Evolutionary conservation across 2,888 invertebrate genomes (phyloP).

Genomic region (Ellobium chinense): DNA sequence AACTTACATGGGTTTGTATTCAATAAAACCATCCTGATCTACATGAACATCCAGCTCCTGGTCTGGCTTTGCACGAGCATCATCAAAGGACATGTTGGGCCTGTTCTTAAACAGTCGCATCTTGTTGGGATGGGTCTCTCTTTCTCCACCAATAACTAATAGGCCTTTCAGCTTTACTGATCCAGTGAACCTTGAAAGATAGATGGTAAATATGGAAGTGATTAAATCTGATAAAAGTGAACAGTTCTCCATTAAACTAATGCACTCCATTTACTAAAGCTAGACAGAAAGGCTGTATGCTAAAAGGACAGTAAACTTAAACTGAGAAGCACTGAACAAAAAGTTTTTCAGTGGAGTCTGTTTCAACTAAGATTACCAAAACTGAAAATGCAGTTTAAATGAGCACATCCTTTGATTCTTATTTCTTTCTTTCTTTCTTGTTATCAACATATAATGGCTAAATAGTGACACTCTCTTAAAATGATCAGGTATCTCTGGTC

Average conservation of each 20-base stretch:
- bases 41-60: slow-evolving; percentile 93
- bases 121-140: slow-evolving; percentile 90
- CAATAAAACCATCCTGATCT: slow-evolving; percentile 88
- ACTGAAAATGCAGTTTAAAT: no score
- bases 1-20: slow-evolving; percentile 93
- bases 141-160: slow-evolving; percentile 93
- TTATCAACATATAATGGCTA: no score
- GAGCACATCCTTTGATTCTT: no score
- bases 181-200: slow-evolving; percentile 88
- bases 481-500: no score
- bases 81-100: slow-evolving; percentile 96
- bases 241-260: not conserved
- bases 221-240: not conserved
- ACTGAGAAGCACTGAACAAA: no score
- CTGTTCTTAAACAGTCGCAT: slow-evolving; percentile 96
- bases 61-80: slow-evolving; percentile 84
- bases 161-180: slow-evolving; percentile 97
- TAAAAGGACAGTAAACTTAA: no score
- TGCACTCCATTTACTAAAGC: not conserved
- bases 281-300: not conserved
- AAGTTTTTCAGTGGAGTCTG: no score
- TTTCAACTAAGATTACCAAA: no score
- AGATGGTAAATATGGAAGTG: not conserved
- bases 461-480: no score
- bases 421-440: no score